Conservation (phyloP, 2,113 vertebrate genomes). For the Cyanocitta stelleri region DNA sequence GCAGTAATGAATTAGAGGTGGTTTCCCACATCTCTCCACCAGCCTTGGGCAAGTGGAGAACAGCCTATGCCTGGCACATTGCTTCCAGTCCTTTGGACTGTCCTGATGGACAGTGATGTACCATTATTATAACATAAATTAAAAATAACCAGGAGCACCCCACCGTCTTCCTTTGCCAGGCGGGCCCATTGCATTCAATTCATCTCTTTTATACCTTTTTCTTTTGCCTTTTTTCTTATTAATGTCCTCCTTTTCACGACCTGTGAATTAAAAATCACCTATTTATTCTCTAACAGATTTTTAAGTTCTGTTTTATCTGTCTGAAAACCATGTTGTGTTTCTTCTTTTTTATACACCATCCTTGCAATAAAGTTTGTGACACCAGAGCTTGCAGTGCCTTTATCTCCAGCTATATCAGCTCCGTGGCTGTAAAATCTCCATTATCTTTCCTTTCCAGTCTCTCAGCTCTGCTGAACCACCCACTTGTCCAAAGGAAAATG, state of each 20-base stretch:
- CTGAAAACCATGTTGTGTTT: not conserved
- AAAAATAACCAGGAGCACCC: not conserved
- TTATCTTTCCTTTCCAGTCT: not conserved
- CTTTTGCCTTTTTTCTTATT: not conserved
- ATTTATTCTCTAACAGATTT: not conserved
- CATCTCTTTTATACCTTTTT: rapidly evolving
- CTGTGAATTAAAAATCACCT: not conserved
- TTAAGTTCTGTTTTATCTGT: not conserved
- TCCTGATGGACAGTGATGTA: not conserved
- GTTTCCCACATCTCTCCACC: not conserved
- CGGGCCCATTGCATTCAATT: not conserved
- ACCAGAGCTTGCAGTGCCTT: not conserved
- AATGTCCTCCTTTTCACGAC: not conserved
- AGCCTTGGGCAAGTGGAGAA: not conserved
- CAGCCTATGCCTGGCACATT: rapidly evolving
- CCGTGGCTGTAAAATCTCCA: not conserved
- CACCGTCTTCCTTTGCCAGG: not conserved
- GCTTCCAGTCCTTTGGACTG: not conserved
- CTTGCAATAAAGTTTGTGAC: constrained; percentile 5
- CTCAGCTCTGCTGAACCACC: not conserved
- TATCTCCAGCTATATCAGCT: constrained; percentile 1
- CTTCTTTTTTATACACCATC: not conserved
- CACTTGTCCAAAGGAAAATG: not conserved
- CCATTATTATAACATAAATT: not conserved
- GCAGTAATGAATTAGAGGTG: not conserved